Evolutionary conservation across 2,888 invertebrate genomes (phyloP).

Genomic region (Amphipyra tragopoginis): DNA sequence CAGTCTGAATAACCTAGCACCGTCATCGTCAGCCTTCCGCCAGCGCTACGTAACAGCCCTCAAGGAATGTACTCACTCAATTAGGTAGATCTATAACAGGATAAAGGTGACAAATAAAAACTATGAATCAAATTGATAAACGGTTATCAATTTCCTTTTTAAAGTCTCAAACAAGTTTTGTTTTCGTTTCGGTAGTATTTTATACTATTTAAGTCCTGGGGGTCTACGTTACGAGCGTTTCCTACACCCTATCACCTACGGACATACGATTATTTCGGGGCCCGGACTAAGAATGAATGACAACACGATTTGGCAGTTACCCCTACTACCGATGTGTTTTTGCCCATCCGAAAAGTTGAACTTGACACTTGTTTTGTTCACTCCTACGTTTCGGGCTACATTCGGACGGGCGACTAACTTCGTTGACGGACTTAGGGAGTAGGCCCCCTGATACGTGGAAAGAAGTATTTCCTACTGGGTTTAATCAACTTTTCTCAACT

Average conservation of each 20-base stretch:
- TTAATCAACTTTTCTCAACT: conserved; percentile 50
- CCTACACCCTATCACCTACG: too few relatives aligned
- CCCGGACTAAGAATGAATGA: too few relatives aligned
- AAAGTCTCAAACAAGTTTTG: conserved; percentile 19
- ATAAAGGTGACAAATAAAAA: conserved; percentile 27
- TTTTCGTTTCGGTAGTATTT: conserved; percentile 21
- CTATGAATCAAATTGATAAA: conserved; percentile 1
- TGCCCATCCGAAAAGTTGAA: too few relatives aligned
- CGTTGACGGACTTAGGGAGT: too few relatives aligned
- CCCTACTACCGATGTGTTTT: too few relatives aligned
- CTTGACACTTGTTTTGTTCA: too few relatives aligned
- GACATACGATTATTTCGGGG: too few relatives aligned
- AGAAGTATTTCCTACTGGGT: conserved; percentile 32
- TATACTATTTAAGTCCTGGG: conserved; percentile 34
- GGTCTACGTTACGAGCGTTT: too few relatives aligned
- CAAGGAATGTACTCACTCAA: conserved; percentile 40
- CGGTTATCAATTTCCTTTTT: conserved; percentile 12
- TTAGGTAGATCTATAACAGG: conserved; percentile 7
- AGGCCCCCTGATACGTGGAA: conserved; percentile 22
- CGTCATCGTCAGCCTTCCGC: conserved; percentile 69
- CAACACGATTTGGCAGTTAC: too few relatives aligned
- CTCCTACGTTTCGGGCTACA: too few relatives aligned
- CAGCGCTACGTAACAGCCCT: conserved; percentile 62
- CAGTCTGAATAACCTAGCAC: conserved; percentile 74
- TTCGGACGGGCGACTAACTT: too few relatives aligned